Evolutionary conservation across 2,113 vertebrate genomes (phyloP), one percentile per base, ranked within the genome.

Genomic region (Helogale parvula): DNA sequence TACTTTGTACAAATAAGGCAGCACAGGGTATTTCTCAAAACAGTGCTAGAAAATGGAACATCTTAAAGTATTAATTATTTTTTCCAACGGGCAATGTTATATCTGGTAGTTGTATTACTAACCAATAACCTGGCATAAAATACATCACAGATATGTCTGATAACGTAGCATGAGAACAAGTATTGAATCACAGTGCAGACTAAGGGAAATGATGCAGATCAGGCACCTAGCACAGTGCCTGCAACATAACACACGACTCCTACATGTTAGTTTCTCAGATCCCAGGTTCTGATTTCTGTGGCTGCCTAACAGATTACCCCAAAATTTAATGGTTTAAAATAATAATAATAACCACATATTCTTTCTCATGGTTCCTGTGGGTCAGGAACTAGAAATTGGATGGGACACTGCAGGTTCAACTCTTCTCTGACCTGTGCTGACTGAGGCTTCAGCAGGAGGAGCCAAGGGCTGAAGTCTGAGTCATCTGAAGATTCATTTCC

Each of bases 61-160:
- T 89, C 54, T 81, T 96, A 92, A 88, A 90, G 25, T 82, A 72
- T 86, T 60, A 50, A 65, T 38, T 88, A 66, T 79, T 97, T 96
- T 97, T 71, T 91, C 38, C 35, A 77, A 77, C 10, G 38, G 54
- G 82, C 23, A 91, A 68, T 16, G 3, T 90, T 88, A 4, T 47
- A 76, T 41, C 8, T 92, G 16, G 25, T 14, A 94, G 45, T 52
- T 84, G n/a, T 38, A 71, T 93, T 79, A 90, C 29, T 85, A 71
- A 94, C 21, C 21, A 50, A 88, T 76, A 93, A 41, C 21, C 76
- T 90, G 45, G 68, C 77, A 96, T 72, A 69, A 90, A 88, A 95
- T 71, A 88, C 94, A 68, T 88, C 52, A 86, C 31, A 72, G 31
- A 65, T 90, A 47, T 17, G 41, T 54, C n/a, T 23, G 93, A 76